These are phyloP conservation scores for Sanderia malayensis DNA, from an alignment of 30 jellyfish, hydroid and myxozoan genomes.

Conservation along the genomic window DNA sequence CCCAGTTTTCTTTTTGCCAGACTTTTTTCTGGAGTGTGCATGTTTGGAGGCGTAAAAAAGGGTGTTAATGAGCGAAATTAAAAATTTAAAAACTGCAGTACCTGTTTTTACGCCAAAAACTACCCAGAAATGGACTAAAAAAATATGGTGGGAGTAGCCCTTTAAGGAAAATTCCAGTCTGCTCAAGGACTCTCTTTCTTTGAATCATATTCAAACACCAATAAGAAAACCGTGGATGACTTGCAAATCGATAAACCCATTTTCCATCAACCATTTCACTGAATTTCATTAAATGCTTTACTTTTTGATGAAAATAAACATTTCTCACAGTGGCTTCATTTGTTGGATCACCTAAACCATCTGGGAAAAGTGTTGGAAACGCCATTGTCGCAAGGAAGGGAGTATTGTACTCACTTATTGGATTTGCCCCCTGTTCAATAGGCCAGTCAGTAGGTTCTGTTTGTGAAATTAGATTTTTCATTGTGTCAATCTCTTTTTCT, in stretches of 20 bases:
- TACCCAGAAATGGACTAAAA: too few relatives aligned
- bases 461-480: not conserved
- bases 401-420: conserved; percentile 23
- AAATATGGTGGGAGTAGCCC: too few relatives aligned
- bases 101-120: too few relatives aligned
- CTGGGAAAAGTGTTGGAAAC: conserved; percentile 35
- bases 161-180: conserved; percentile 4
- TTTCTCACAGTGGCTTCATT: not conserved
- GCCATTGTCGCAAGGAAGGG: conserved; percentile 22
- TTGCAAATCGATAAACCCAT: conserved; percentile 27
- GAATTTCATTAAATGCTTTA: conserved; percentile 24
- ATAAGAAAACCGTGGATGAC: conserved; percentile 30
- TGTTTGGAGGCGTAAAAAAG: too few relatives aligned
- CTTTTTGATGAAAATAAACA: not conserved
- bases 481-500: not conserved
- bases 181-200: not conserved
- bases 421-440: not conserved
- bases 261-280: not conserved
- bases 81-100: too few relatives aligned
- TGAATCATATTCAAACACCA: conserved; percentile 13
- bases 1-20: too few relatives aligned
- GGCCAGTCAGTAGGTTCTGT: conserved; percentile 12
- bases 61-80: too few relatives aligned
- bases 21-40: too few relatives aligned
- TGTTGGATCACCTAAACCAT: conserved; percentile 34